phyloP scores from a whole-genome alignment of 2,888 invertebrate genomes.

The Amiota mariae region DNA sequence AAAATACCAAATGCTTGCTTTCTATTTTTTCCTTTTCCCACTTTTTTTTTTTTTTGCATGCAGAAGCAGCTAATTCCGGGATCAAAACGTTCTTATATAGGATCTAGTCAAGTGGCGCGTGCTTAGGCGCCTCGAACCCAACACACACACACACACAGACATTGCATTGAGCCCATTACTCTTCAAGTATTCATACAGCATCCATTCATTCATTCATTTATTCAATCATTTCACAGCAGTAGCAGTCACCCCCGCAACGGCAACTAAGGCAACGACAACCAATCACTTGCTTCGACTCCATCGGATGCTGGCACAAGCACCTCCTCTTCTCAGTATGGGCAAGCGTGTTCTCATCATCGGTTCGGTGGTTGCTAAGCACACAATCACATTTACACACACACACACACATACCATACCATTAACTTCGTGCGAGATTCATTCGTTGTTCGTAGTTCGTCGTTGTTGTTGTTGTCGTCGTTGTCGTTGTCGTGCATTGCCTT shows the following conservation, averaged over 20 bases:
- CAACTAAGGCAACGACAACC: conserved; percentile 15
- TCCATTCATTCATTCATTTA: conserved; percentile 4
- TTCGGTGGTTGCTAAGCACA: conserved; percentile 21
- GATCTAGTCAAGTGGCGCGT: conserved; percentile 58
- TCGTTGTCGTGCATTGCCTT: conserved; percentile 16
- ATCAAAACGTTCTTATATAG: conserved; percentile 67
- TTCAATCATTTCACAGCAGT: not conserved
- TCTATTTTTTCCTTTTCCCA: too few species aligned
- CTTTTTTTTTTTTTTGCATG: not conserved
- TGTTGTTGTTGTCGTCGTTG: too few species aligned
- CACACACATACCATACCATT: too few species aligned
- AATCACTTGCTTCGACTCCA: conserved; percentile 5
- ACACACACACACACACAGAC: not conserved
- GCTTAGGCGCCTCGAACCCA: conserved; percentile 20
- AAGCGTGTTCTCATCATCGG: conserved; percentile 1
- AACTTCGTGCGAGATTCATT: not conserved
- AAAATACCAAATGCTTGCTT: too few species aligned
- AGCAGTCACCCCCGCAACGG: conserved; percentile 9
- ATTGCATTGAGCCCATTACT: not conserved
- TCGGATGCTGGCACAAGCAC: conserved; percentile 16
- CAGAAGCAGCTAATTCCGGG: conserved; percentile 65
- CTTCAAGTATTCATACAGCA: conserved; percentile 40
- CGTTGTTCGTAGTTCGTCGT: too few species aligned
- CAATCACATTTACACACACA: not conserved
- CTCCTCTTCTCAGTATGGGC: conserved; percentile 9